Evolutionary conservation across 2,888 invertebrate genomes (phyloP), one percentile per base, ranked within the genome.

Genomic region (Drosophila meridionalis): DNA sequence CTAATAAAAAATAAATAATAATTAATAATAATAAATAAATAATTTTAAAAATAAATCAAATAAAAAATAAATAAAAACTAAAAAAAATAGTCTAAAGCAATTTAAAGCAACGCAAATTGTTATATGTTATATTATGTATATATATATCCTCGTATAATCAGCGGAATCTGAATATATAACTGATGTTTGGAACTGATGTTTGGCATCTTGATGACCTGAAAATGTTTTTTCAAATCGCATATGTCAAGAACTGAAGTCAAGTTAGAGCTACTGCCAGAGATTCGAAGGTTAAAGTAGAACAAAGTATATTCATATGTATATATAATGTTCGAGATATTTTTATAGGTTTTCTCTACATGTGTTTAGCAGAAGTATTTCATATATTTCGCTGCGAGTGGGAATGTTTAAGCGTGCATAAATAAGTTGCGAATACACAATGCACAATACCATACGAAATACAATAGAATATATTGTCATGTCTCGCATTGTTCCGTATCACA

Each of bases 401-500:
- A 55, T 55, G 9, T 14, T 26, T 14, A 40, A 45, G 34, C 43
- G 43, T 36, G 34, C 58, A 58, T 58, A 45, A 58, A 45, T 58
- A 34, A 58, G 58, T 43, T 36, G 43, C 34, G 34, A 45, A 58
- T 45, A 36, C 52, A 36, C 52, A 20, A 34, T 14, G n/a, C 34
- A 36, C 34, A 52, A 45, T n/a, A 11, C 50, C 26, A 45, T 45
- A 8, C 45, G 4, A 6, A 12, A 32, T 4, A 50, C 50, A 52
- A 58, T 45, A 42, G 32, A 52, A 55, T 55, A 60, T 50, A 73
- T 66, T 74, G 47, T 66, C 38, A 74, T 65, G 60, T 74, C 45
- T 74, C 52, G 56, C 48, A 34, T 74, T 56, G 59, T 73, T 74
- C 50, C 75, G 67, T 73, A 28, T 45, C 45, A n/a, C 26, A 26